A percentile compares a stretch with the other conserved stretches of the same genome.
Conservation (phyloP, 2,797 vertebrate genomes). For the Anguilla pacifica region DNA sequence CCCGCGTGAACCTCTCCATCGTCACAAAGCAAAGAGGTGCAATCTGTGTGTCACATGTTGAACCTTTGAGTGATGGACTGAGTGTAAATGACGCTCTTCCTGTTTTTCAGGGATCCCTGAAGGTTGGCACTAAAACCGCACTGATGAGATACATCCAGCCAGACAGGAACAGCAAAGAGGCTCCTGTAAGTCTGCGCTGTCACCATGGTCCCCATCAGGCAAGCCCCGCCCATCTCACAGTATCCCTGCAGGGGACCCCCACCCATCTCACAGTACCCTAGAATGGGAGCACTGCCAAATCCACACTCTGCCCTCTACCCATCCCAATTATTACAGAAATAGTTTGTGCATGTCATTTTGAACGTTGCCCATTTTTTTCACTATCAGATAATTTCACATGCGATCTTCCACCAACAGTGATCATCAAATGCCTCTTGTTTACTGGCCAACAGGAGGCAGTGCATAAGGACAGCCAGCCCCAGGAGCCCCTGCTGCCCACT, state of each 20-base stretch:
- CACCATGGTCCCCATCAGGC: background rate
- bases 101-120: slow-evolving; percentile 77
- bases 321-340: background rate
- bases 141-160: slow-evolving; percentile 74
- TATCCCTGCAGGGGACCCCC: background rate
- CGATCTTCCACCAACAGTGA: background rate
- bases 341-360: background rate
- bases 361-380: background rate
- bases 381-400: background rate
- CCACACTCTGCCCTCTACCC: background rate
- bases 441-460: slow-evolving; percentile 56
- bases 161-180: slow-evolving; percentile 59
- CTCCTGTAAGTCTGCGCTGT: slow-evolving; percentile 59
- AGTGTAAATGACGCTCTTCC: slow-evolving; percentile 39
- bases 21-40: background rate
- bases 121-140: slow-evolving; percentile 76
- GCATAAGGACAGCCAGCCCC: slow-evolving; percentile 52
- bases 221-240: background rate
- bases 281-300: no score
- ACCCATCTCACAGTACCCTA: background rate
- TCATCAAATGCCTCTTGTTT: background rate
- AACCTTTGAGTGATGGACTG: background rate
- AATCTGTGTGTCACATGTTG: slow-evolving; percentile 16
- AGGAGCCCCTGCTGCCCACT: slow-evolving; percentile 61
- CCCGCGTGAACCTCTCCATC: slow-evolving; percentile 51